Conservation (phyloP, 1,140 invertebrate genomes). For the Branchinecta lindahli region DNA sequence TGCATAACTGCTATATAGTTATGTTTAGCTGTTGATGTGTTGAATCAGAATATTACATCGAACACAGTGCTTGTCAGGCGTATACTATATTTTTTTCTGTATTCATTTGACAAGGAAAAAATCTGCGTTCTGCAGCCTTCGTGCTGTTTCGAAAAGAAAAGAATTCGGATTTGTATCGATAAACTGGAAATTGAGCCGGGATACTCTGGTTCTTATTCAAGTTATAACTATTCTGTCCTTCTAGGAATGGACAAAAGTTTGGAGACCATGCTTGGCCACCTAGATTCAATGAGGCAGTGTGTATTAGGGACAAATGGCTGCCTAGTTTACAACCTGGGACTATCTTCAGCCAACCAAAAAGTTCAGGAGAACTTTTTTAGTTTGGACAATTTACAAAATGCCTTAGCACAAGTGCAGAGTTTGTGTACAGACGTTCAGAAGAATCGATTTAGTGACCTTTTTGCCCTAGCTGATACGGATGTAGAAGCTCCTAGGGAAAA, state of each 20-base stretch:
- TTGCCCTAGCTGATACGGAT: slow-evolving; percentile 68
- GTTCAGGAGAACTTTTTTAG: slow-evolving; percentile 45
- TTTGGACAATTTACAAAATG: slow-evolving; percentile 72
- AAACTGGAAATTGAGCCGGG: too few relatives aligned
- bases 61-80: too few relatives aligned
- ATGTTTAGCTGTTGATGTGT: too few relatives aligned
- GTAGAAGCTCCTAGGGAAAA: slow-evolving; percentile 45
- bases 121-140: too few relatives aligned
- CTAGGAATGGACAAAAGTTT: slow-evolving; percentile 32
- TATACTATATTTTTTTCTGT: too few relatives aligned
- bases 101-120: too few relatives aligned
- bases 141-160: too few relatives aligned
- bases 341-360: slow-evolving; percentile 34
- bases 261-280: slow-evolving; percentile 72
- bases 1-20: too few relatives aligned
- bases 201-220: too few relatives aligned
- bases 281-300: slow-evolving; percentile 71
- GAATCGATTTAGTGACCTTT: slow-evolving; percentile 77
- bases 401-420: slow-evolving; percentile 43
- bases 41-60: too few relatives aligned
- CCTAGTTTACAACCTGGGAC: slow-evolving; percentile 27
- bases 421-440: slow-evolving; percentile 61
- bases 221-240: not conserved
- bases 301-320: slow-evolving; percentile 32
- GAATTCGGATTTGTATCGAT: too few relatives aligned